Base-by-base conservation (phyloP, 2,113 vertebrate species). In the Podarcis raffonei region DNA sequence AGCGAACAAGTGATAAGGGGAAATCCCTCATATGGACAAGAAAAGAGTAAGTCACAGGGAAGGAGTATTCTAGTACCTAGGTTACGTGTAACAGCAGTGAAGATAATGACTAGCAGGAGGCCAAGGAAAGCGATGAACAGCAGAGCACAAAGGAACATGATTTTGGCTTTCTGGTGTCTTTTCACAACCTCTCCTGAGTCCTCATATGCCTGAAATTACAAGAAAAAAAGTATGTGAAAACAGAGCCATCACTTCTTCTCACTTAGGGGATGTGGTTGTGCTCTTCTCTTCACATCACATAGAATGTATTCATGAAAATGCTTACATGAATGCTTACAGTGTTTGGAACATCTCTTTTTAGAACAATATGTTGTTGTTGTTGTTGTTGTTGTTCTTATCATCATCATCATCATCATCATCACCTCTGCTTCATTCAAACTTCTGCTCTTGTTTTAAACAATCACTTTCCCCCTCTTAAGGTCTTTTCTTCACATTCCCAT, bases 71-170 rank as follows among this genome's bases (percentile, higher is more conserved):
- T 90, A 86, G 89, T 95, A 96, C 96, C 94, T 81, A 96, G 92
- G 68, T 93, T 81, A 95, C 97, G 97, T 62, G 95, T 92, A 94
- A 95, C 95, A 92, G 96, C 5, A 84, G 97, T 97, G 95, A 98
- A 97, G 94, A 96, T 96, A 85, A 98, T 97, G 84, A 97, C 96
- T 81, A 95, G 72, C 6, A 90, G 90, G 94, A 98, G 97, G 37
- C 97, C 97, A 93, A 98, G 96, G 11, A 95, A 68, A 27, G 84
- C 92, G 81, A 79, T 86, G 88, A 97, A 94, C 86, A 98, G 91
- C 85, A 84, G 95, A 27, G 72, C 90, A 75, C 91, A 93, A 83
- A 95, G 88, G 84, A 95, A 89, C 8, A 94, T 83, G 9, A 74
- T 86, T 88, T 93, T 94, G 53, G 84, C 23, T 57, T 78, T 90